These are phyloP conservation scores for Eupithecia exiguata DNA, from an alignment of 2,888 invertebrate species.

Conservation along the genomic window DNA sequence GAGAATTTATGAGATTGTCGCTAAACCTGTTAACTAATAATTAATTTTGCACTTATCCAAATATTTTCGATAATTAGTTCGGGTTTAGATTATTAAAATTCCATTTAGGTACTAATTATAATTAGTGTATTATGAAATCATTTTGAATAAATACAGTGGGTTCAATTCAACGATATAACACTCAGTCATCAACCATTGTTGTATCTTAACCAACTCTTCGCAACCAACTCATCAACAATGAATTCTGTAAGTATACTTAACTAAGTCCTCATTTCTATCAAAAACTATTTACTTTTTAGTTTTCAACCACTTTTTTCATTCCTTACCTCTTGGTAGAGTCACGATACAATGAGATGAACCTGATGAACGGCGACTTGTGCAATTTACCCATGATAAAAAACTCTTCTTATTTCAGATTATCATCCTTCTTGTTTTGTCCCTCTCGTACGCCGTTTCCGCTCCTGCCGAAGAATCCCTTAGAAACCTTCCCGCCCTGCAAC, in stretches of 20 bases:
- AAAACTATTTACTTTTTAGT: not conserved
- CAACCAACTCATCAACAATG: conserved; percentile 27
- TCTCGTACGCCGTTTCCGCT: conserved; percentile 33
- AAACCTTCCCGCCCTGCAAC: conserved; percentile 54
- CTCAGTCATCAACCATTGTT: conserved; percentile 2
- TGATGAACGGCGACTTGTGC: not conserved
- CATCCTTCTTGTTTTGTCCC: conserved; percentile 25
- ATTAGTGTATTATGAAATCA: conserved; percentile 12
- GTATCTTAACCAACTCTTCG: not conserved
- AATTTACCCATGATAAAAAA: not conserved
- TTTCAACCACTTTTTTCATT: not conserved
- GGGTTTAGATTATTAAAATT: conserved; percentile 24
- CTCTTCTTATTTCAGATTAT: conserved; percentile 23
- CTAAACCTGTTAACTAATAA: conserved; percentile 34
- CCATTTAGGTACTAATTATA: conserved; percentile 27
- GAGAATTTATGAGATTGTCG: conserved; percentile 13
- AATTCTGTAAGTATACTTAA: conserved; percentile 27
- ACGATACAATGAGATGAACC: no score
- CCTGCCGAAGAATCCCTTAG: conserved; percentile 26
- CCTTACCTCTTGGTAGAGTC: no score
- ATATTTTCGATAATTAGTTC: conserved; percentile 21
- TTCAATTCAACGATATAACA: not conserved
- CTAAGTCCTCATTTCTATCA: not conserved
- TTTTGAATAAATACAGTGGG: conserved; percentile 3
- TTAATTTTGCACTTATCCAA: conserved; percentile 15